phyloP scores from a whole-genome alignment of 2,113 vertebrate species.

The Toxotes jaculatrix region DNA sequence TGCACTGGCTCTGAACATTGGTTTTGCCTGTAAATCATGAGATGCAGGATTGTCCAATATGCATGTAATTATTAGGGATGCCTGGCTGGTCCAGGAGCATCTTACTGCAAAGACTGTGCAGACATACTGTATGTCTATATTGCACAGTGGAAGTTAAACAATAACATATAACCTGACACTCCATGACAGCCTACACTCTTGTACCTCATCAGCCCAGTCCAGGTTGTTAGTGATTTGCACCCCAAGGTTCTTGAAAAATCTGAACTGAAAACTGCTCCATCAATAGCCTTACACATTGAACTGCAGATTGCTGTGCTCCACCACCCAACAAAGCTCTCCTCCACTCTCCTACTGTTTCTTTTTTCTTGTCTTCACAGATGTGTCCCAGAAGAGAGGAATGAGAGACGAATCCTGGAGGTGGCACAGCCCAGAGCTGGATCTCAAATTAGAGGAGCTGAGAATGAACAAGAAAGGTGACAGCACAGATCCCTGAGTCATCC shows the following conservation, averaged over 20 bases:
- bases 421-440: slow-evolving; percentile 32
- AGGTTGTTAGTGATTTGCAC: background rate
- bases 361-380: slow-evolving; percentile 29
- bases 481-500: slow-evolving; percentile 23
- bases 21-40: no score
- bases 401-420: slow-evolving; percentile 24
- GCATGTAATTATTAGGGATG: background rate
- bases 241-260: no score
- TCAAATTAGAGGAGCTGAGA: slow-evolving; percentile 48
- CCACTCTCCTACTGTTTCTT: slow-evolving; percentile 14
- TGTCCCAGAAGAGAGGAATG: slow-evolving; percentile 21
- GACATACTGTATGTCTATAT: background rate
- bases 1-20: background rate
- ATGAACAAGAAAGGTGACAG: slow-evolving; percentile 46
- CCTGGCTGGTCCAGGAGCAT: background rate
- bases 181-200: background rate
- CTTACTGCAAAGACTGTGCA: background rate
- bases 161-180: background rate
- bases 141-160: background rate
- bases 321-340: background rate
- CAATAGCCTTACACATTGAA: background rate
- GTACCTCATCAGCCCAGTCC: background rate
- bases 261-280: no score
- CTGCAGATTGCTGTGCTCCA: slow-evolving; percentile 26
- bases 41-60: background rate